These are phyloP conservation scores for Abramis brama DNA, from an alignment of 2,113 vertebrate genomes.

Conservation along the genomic window DNA sequence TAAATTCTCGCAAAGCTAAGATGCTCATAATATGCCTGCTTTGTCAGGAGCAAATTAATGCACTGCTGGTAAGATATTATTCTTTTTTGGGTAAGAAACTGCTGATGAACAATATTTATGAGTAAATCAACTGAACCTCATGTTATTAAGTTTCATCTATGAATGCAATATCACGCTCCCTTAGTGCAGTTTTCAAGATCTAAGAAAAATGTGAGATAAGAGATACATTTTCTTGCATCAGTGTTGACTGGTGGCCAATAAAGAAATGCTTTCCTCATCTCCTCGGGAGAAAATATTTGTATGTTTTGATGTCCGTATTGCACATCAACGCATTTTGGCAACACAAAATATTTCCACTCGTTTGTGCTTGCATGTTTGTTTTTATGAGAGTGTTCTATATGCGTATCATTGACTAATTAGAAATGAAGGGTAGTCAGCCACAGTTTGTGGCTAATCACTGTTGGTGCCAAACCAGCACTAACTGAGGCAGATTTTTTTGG, in stretches of 20 bases:
- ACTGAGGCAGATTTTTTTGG: slow-evolving; percentile 72
- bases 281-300: not conserved
- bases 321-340: not conserved
- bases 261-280: not conserved
- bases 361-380: not conserved
- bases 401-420: slow-evolving; percentile 24
- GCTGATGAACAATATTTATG: slow-evolving; percentile 33
- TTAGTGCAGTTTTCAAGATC: not conserved
- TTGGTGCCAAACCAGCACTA: slow-evolving; percentile 68
- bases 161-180: not conserved
- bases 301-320: slow-evolving; percentile 7
- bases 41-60: slow-evolving; percentile 42
- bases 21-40: slow-evolving; percentile 27
- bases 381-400: slow-evolving; percentile 25
- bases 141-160: slow-evolving; percentile 21
- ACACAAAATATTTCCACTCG: not conserved
- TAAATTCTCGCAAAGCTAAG: slow-evolving; percentile 51
- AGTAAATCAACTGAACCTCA: slow-evolving; percentile 27
- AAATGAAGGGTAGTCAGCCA: slow-evolving; percentile 39
- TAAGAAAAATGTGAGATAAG: not conserved
- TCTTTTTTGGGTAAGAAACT: slow-evolving; percentile 2
- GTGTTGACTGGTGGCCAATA: not conserved
- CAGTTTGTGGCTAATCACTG: slow-evolving; percentile 1
- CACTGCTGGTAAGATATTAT: slow-evolving; percentile 20
- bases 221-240: not conserved